Base-by-base conservation (phyloP, 2,888 invertebrate genomes). In the Vesta saturnalis region DNA sequence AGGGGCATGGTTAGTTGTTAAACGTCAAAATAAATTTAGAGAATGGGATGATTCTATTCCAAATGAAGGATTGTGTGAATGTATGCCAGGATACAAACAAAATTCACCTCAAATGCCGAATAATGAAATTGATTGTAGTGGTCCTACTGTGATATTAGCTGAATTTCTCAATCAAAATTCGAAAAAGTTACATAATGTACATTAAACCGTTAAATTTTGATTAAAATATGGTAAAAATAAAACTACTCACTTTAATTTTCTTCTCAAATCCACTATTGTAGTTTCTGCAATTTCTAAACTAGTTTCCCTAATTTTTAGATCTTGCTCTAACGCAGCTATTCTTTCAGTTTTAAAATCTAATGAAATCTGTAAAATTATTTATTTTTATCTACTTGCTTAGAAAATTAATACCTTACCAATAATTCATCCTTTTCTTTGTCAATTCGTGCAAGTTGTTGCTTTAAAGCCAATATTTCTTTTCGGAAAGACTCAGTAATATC, bases 291-390 rank as follows among this genome's bases (percentile, higher is more conserved):
- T 85, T 72, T 79, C 81, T 1, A 89, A 85, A 63, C 87, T 86
- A 76, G 85, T 86, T 66, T 88, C 87, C 75, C 90, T 90, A 23
- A 86, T 83, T 76, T 87, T 87, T 0, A 92, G 70, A 73, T 93
- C 91, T 62, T 88, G 87, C 79, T 93, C 92, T 64, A 93, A 78
- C 64, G 86, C 83, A 73, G 87, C 89, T 15, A 90, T 85, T 76
- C 85, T 87, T 82, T 93, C 93, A 14, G 92, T 90, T 82, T 92
- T 94, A 64, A 89, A 87, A 79, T 94, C 93, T 71, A 93, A 79
- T 73, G 90, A 89, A 79, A 89, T 87, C 82, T 91, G 83, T 72
- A 88, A 75, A 30, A 23, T 8, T 23, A 39, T n/a, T n/a, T n/a
- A 39, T 30, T 8, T 10, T 6, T 39, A 12, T 56, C 8, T 43